A percentile compares a stretch with the other conserved stretches of the same genome.
Conservation (phyloP, 2,888 invertebrate genomes). For the Nemapogon koenigi region DNA sequence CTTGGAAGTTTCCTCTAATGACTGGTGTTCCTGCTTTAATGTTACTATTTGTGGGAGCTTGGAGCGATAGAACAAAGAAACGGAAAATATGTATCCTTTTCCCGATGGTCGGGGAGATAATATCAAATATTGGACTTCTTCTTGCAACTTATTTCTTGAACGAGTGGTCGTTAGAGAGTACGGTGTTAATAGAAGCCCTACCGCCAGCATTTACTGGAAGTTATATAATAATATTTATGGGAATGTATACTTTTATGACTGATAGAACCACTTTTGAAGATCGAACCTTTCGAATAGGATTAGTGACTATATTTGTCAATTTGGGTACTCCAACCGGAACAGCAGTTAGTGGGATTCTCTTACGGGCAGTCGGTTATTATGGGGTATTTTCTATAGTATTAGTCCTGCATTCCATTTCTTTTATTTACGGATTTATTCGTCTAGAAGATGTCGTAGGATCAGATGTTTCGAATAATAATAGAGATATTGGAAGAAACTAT, state of each 20-base stretch:
- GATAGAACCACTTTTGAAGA: constrained; percentile 65
- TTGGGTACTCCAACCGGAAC: constrained; percentile 59
- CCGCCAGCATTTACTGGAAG: constrained; percentile 68
- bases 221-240: constrained; percentile 65
- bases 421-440: constrained; percentile 41
- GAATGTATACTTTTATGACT: constrained; percentile 68
- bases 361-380: constrained; percentile 47
- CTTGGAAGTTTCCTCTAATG: constrained; percentile 66
- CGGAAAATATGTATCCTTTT: constrained; percentile 66
- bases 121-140: constrained; percentile 58
- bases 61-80: constrained; percentile 67
- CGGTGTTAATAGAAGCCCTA: constrained; percentile 61
- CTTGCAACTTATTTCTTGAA: constrained; percentile 64
- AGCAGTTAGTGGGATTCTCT: constrained; percentile 56
- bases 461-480: constrained; percentile 14
- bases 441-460: constrained; percentile 37
- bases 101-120: constrained; percentile 62
- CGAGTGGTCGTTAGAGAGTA: constrained; percentile 53
- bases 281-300: constrained; percentile 68
- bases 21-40: constrained; percentile 64
- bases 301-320: constrained; percentile 62
- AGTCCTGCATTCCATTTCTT: constrained; percentile 33
- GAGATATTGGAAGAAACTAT: constrained; percentile 14
- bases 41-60: constrained; percentile 66
- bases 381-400: constrained; percentile 49